Evolutionary conservation across 2,797 vertebrate genomes (phyloP).

Genomic region (Vultur gryphus): DNA sequence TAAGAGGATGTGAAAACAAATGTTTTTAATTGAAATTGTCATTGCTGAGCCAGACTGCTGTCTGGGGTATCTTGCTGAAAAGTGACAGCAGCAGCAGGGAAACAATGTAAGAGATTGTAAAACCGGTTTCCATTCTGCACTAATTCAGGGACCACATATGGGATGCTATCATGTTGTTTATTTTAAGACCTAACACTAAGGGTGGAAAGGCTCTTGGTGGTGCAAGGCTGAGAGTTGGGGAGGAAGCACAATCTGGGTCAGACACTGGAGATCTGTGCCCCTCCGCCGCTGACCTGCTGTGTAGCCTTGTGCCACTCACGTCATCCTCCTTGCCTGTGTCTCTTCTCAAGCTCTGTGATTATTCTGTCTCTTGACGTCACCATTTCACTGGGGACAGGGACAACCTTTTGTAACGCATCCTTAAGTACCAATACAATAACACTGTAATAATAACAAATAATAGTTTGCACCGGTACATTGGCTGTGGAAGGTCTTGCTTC

Average conservation of each 20-base stretch:
- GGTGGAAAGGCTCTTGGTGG: background rate
- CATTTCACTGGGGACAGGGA: background rate
- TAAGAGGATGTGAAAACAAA: conserved; percentile 54
- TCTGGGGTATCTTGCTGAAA: conserved; percentile 45
- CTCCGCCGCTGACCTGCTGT: background rate
- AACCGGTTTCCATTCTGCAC: background rate
- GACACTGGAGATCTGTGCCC: fast-evolving
- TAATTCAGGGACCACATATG: conserved; percentile 38
- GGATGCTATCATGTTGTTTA: background rate
- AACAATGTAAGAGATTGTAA: conserved; percentile 30
- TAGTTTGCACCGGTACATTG: background rate
- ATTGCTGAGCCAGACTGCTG: conserved; percentile 32
- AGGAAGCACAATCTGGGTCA: background rate
- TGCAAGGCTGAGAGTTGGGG: fast-evolving
- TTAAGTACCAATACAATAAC: background rate
- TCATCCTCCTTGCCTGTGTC: background rate
- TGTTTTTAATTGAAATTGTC: conserved; percentile 65
- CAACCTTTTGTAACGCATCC: background rate
- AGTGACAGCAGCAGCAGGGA: conserved; percentile 52
- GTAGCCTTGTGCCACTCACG: background rate
- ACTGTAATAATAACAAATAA: background rate
- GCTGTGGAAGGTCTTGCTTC: background rate
- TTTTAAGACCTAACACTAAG: background rate
- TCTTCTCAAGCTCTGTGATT: background rate
- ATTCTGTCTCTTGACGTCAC: background rate